Conservation (phyloP, 2,797 vertebrate genomes). For the Denticeps clupeoides region DNA sequence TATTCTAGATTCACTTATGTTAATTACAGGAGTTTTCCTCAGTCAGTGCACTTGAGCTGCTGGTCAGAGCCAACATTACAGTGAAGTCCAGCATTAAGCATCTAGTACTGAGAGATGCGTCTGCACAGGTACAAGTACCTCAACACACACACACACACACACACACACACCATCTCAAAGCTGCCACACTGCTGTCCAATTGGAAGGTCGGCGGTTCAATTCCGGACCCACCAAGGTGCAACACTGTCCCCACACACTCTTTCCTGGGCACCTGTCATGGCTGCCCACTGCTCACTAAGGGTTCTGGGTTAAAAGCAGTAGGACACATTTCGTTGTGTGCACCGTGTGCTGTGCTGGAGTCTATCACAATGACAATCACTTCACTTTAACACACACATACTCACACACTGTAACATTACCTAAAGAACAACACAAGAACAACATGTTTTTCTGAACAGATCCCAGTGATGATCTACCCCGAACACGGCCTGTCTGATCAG, state of each 20-base stretch:
- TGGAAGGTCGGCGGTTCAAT: no score
- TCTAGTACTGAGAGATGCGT: slow-evolving; percentile 68
- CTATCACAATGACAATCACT: no score
- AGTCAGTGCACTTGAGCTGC: slow-evolving; percentile 72
- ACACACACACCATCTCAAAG: slow-evolving; percentile 1
- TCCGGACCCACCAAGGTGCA: no score
- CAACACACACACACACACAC: background rate
- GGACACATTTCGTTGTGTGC: no score
- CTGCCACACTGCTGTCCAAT: no score
- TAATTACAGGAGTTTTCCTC: slow-evolving; percentile 67
- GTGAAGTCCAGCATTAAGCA: slow-evolving; percentile 81
- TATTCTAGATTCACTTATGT: no score
- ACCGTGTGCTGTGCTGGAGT: no score
- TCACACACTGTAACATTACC: background rate
- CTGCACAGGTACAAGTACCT: slow-evolving; percentile 58
- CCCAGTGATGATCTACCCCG: slow-evolving; percentile 75
- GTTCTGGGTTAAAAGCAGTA: no score
- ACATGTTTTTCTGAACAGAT: slow-evolving; percentile 62
- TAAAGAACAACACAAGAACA: no score
- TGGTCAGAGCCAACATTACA: slow-evolving; percentile 77
- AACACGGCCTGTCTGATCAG: slow-evolving; percentile 56
- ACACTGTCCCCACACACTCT: no score
- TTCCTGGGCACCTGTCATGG: no score
- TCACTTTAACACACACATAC: slow-evolving; percentile 1
- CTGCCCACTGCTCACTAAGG: no score